Conservation (phyloP, 2,888 invertebrate species). For the Lordiphosa andalusiaca region DNA sequence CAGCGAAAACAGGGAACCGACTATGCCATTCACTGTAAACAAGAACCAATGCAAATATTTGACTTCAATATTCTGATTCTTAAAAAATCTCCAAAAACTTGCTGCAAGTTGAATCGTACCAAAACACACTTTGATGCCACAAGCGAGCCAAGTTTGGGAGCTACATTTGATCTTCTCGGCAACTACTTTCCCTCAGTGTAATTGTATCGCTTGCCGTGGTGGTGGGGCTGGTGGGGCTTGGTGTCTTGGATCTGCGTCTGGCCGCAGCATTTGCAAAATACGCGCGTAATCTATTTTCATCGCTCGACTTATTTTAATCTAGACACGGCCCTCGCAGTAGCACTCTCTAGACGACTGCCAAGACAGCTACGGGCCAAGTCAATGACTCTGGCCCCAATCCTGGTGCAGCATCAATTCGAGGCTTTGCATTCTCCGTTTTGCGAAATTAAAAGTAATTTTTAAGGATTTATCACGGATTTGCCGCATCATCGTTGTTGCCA, state of each 20-base stretch:
- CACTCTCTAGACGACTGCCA: slow-evolving; percentile 17
- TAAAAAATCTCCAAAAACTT: too few relatives aligned
- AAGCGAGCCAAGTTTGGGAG: too few relatives aligned
- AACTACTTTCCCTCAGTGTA: too few relatives aligned
- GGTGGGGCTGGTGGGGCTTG: background rate
- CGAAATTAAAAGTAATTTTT: slow-evolving; percentile 67
- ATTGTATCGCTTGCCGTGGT: background rate
- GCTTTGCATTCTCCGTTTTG: slow-evolving; percentile 49
- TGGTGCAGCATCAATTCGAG: slow-evolving; percentile 44
- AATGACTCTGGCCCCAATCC: slow-evolving; percentile 16
- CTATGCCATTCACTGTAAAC: too few relatives aligned
- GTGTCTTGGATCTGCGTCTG: slow-evolving; percentile 4
- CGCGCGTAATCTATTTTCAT: slow-evolving; percentile 67
- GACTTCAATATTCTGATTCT: too few relatives aligned
- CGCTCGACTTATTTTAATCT: slow-evolving; percentile 68
- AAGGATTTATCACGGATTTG: slow-evolving; percentile 67
- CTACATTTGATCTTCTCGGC: too few relatives aligned
- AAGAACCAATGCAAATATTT: too few relatives aligned
- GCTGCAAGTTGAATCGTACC: too few relatives aligned
- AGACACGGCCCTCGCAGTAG: slow-evolving; percentile 31
- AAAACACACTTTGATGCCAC: too few relatives aligned
- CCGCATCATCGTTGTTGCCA: slow-evolving; percentile 48
- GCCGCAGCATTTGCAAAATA: slow-evolving; percentile 57
- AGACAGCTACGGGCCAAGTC: slow-evolving; percentile 6
- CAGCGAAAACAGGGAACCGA: too few relatives aligned